Conservation (phyloP, 2,113 vertebrate genomes). For the Sylvia atricapilla region DNA sequence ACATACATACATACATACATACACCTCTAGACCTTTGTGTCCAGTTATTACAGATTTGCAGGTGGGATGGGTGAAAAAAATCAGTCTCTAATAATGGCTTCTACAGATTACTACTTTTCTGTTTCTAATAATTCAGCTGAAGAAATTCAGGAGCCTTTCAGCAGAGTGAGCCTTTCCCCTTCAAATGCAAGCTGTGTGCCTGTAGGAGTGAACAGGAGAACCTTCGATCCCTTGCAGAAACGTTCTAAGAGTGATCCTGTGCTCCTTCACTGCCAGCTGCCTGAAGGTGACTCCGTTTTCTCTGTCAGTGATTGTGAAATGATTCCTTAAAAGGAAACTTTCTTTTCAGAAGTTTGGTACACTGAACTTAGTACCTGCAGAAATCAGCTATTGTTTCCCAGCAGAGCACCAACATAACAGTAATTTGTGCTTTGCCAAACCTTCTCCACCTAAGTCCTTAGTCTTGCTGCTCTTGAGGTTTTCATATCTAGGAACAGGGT, state of each 20-base stretch:
- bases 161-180: constrained; percentile 1
- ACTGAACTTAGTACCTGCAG: neutral
- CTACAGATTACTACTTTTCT: neutral
- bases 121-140: neutral
- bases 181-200: neutral
- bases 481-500: neutral
- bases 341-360: neutral
- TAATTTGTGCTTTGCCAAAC: neutral
- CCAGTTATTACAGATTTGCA: neutral
- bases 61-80: neutral
- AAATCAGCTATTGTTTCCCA: neutral
- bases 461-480: neutral
- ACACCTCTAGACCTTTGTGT: neutral
- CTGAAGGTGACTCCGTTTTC: constrained; percentile 72
- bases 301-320: neutral
- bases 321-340: neutral
- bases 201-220: neutral
- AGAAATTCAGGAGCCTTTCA: constrained; percentile 17
- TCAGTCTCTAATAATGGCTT: neutral
- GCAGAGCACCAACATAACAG: neutral
- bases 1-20: accelerated
- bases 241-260: constrained; percentile 78
- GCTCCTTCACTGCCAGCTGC: constrained; percentile 49
- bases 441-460: neutral
- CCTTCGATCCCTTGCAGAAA: constrained; percentile 2